A percentile compares a stretch with the other conserved stretches of the same genome.
Conservation (phyloP, 2,797 vertebrate genomes). For the Manis javanica region DNA sequence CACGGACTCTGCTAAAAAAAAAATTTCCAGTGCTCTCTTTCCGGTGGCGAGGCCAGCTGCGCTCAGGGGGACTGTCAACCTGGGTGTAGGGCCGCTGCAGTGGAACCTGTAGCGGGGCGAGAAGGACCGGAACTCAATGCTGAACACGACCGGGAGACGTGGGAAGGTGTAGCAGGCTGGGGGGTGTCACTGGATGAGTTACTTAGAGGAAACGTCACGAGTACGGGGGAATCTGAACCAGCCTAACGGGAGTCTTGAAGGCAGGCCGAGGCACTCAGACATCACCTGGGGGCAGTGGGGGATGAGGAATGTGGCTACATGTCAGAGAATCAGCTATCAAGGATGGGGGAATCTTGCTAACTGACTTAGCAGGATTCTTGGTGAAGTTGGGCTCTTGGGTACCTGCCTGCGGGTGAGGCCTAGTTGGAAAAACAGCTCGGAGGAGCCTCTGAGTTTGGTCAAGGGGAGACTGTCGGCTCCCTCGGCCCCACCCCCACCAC, state of each 20-base stretch:
- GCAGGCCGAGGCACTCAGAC: too few species aligned
- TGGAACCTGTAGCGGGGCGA: not conserved
- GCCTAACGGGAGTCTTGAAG: not conserved
- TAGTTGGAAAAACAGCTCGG: not conserved
- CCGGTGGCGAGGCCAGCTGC: not conserved
- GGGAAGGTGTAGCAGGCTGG: not conserved
- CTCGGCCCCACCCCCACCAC: not conserved
- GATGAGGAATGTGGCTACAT: not conserved
- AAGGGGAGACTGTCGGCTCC: not conserved
- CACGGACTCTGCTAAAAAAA: not conserved
- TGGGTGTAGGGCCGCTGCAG: too few species aligned
- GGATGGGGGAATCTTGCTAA: not conserved
- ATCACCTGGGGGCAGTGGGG: not conserved
- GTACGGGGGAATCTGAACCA: not conserved
- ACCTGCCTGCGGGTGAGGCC: not conserved
- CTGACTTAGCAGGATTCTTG: not conserved
- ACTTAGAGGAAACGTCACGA: not conserved
- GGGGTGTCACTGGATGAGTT: not conserved
- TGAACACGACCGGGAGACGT: too few species aligned
- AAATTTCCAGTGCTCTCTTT: not conserved
- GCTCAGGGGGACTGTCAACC: not conserved
- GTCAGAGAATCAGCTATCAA: not conserved
- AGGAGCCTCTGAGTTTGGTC: not conserved
- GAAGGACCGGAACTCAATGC: not conserved
- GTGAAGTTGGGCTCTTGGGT: not conserved